phyloP scores from a whole-genome alignment of 2,888 invertebrate genomes.

The Epinotia bilunana region DNA sequence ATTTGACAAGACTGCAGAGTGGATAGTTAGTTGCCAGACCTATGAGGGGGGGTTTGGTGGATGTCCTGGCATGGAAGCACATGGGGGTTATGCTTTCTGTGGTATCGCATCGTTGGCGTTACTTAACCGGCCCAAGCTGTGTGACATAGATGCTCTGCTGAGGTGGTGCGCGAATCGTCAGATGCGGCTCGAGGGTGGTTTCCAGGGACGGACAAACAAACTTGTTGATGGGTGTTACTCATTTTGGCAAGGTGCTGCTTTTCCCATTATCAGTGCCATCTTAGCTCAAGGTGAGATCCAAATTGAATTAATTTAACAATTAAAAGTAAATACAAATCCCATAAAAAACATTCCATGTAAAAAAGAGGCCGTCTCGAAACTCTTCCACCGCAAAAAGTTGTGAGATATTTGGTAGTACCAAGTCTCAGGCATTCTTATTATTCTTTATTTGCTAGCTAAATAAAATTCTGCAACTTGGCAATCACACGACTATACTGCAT shows the following conservation, averaged over 20 bases:
- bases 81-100: slow-evolving; percentile 99
- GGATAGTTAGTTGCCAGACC: slow-evolving; percentile 98
- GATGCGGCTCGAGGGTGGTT: slow-evolving; percentile 98
- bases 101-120: slow-evolving; percentile 95
- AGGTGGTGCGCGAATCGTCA: slow-evolving; percentile 96
- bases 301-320: background rate
- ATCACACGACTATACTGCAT: too few species aligned
- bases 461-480: too few species aligned
- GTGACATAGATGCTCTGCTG: slow-evolving; percentile 90
- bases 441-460: too few species aligned
- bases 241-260: slow-evolving; percentile 98
- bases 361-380: too few species aligned
- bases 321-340: background rate
- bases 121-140: slow-evolving; percentile 89
- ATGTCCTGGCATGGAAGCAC: slow-evolving; percentile 95
- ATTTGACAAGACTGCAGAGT: slow-evolving; percentile 94
- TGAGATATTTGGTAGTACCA: too few species aligned
- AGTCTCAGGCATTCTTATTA: too few species aligned
- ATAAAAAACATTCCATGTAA: too few species aligned
- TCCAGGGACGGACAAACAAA: slow-evolving; percentile 99
- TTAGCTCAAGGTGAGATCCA: slow-evolving; percentile 78
- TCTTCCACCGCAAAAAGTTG: too few species aligned
- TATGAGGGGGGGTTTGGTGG: slow-evolving; percentile 99
- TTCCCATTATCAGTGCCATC: slow-evolving; percentile 93
- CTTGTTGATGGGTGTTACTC: slow-evolving; percentile 99